A percentile compares a stretch with the other conserved stretches of the same genome.
Conservation (phyloP, 2,797 vertebrate genomes). For the Botia almorhae region DNA sequence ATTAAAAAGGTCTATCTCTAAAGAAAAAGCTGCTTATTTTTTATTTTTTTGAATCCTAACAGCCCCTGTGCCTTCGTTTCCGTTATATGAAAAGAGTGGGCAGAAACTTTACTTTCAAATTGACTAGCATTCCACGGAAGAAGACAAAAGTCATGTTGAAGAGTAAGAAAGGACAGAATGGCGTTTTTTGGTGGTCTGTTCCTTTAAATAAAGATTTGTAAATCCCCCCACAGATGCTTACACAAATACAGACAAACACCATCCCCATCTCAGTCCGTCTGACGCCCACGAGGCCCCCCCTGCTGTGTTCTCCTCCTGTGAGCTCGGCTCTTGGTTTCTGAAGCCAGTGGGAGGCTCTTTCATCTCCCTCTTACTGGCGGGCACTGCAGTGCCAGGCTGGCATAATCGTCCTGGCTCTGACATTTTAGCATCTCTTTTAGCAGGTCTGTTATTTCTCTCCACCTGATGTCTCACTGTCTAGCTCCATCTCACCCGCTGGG, state of each 20-base stretch:
- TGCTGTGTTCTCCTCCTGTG: slow-evolving; percentile 41
- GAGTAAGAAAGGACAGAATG: no score
- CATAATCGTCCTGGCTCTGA: slow-evolving; percentile 62
- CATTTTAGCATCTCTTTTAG: slow-evolving; percentile 42
- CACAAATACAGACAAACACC: slow-evolving; percentile 36
- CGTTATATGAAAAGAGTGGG: no score
- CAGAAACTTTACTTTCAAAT: no score
- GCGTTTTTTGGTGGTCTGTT: neutral
- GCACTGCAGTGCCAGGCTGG: slow-evolving; percentile 57
- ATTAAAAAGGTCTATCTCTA: no score
- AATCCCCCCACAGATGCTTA: slow-evolving; percentile 4
- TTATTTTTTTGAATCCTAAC: no score
- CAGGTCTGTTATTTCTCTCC: slow-evolving; percentile 51
- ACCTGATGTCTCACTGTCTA: slow-evolving; percentile 43
- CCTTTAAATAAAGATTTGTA: slow-evolving; percentile 16
- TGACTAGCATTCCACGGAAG: no score
- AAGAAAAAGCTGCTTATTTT: no score
- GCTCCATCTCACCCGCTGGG: neutral
- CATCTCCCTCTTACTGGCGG: slow-evolving; percentile 48
- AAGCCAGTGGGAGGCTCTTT: slow-evolving; percentile 40
- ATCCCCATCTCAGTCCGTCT: slow-evolving; percentile 40
- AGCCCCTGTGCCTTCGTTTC: no score
- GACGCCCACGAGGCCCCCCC: slow-evolving; percentile 44
- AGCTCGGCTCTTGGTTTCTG: slow-evolving; percentile 37
- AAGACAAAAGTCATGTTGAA: no score